Evolutionary conservation across 1,140 invertebrate genomes (phyloP), one percentile per base, ranked within the genome.

Genomic region (Copidosoma floridanum): DNA sequence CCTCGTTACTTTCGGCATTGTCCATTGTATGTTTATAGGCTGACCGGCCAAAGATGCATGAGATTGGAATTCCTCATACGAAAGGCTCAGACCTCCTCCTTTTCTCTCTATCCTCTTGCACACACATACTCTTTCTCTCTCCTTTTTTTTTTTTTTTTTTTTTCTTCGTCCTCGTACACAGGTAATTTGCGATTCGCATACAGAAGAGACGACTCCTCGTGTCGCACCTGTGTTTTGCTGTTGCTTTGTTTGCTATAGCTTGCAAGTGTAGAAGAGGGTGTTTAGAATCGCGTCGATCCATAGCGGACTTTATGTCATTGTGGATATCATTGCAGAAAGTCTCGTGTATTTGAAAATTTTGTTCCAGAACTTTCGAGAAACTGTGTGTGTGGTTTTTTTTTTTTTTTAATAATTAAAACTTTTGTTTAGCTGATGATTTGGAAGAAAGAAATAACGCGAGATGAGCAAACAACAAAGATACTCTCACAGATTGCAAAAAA

Each of bases 11-110:
- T 66, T 68, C 52, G 37, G 55, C 65, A 68, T 67, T 67, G 65
- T 57, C 66, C 53, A 73, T 73, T 75, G 71, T 75, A 72, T 73
- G 73, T 61, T 75, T 72, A 72, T 75, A 52, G 54, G 44, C 48
- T 27, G 18, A 35, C 64, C 71, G 64, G 71, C 47, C 63, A 62
- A 50, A 69, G 69, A 70, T 66, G 27, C 64, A 54, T 46, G 56
- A 53, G 61, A 60, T 61, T 61, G 51, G 21, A 55, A 62, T 62
- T 62, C 53, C 16, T 51, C 51, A 32, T 60, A 48, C 37, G 38
- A 53, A 32, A 57, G 32, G 8, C 37, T 24, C 35, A 14, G 26
- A 26, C 6, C 21, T 5, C 21, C 10, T 24, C 4, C 14, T 23
- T 46, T n/a, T 47, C 20, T 16, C 46, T 43, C 38, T 37, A 24